Percentiles rank a stretch among this genome's conserved stretches.
Conservation (phyloP, 53 echinoderm and acorn worm genomes). For the Paelopatides confundens region DNA sequence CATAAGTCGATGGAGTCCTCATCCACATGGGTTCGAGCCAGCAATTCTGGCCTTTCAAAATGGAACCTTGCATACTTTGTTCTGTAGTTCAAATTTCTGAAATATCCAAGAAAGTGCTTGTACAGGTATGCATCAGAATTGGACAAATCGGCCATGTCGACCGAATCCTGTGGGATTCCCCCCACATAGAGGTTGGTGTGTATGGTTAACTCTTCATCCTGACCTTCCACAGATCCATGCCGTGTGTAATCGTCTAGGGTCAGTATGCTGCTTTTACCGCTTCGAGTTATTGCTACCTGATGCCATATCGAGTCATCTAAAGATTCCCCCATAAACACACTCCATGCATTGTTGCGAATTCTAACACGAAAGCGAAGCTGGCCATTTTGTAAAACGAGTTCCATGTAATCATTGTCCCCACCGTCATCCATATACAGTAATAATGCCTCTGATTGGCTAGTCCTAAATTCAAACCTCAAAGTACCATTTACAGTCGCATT, state of each 20-base stretch:
- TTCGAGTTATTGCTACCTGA: slow-evolving; percentile 70
- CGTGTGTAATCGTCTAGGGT: slow-evolving; percentile 66
- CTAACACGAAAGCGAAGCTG: slow-evolving; percentile 65
- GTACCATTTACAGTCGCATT: slow-evolving; percentile 89
- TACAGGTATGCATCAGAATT: slow-evolving; percentile 58
- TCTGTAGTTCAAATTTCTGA: slow-evolving; percentile 81
- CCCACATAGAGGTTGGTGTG: slow-evolving; percentile 84
- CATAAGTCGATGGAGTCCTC: slow-evolving; percentile 81
- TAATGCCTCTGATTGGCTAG: slow-evolving; percentile 55
- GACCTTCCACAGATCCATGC: slow-evolving; percentile 67
- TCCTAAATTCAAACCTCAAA: slow-evolving; percentile 89
- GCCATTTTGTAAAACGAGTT: slow-evolving; percentile 63
- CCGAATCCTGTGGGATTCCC: slow-evolving; percentile 67
- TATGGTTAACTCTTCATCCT: slow-evolving; percentile 48
- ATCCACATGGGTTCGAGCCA: slow-evolving; percentile 32
- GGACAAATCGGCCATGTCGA: slow-evolving; percentile 40
- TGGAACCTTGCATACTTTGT: slow-evolving; percentile 51
- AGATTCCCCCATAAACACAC: slow-evolving; percentile 69
- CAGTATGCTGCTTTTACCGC: slow-evolving; percentile 52
- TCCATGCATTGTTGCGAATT: slow-evolving; percentile 78
- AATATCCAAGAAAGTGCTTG: slow-evolving; percentile 68
- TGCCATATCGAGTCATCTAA: slow-evolving; percentile 79
- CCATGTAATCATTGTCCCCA: slow-evolving; percentile 71
- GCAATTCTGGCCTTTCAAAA: slow-evolving; percentile 57
- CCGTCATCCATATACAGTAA: slow-evolving; percentile 77